These are phyloP conservation scores for Eucidaris tribuloides DNA, from an alignment of 35 echinoderm and acorn worm species.

Conservation along the genomic window DNA sequence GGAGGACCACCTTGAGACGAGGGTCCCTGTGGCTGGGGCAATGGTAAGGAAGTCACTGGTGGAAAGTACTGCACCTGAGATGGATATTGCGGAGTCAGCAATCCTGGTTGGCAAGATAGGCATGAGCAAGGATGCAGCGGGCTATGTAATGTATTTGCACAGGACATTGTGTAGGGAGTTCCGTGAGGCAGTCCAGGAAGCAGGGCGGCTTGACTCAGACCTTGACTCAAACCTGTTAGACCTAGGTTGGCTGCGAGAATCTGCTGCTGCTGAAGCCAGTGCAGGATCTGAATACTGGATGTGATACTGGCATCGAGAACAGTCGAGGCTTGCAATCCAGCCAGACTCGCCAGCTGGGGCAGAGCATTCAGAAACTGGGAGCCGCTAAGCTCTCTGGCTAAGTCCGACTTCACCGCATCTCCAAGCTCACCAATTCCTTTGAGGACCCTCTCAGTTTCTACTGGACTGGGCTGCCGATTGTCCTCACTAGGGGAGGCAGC, in stretches of 20 bases:
- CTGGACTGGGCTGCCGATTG: neutral
- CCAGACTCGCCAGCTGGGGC: neutral
- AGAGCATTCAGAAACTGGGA: neutral
- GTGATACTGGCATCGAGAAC: constrained; percentile 5
- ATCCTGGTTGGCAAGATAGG: constrained; percentile 1
- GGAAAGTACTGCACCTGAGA: neutral
- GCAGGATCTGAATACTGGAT: constrained; percentile 9
- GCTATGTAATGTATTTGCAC: neutral
- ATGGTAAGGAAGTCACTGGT: neutral
- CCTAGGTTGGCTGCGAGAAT: neutral
- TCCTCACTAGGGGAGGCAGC: neutral
- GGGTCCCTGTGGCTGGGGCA: neutral
- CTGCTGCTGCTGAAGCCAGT: constrained; percentile 9
- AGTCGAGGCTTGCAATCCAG: neutral
- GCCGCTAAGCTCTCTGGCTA: neutral
- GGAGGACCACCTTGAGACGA: neutral
- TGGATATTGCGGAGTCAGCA: neutral
- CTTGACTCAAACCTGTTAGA: neutral
- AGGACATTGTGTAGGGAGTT: neutral
- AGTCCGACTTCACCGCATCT: neutral
- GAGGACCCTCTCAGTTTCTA: neutral
- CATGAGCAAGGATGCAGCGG: constrained; percentile 8
- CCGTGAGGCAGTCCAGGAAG: neutral
- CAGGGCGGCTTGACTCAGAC: neutral
- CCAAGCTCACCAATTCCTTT: neutral